Base-by-base conservation (phyloP, 2,888 invertebrate genomes). In the Desoria tigrina region DNA sequence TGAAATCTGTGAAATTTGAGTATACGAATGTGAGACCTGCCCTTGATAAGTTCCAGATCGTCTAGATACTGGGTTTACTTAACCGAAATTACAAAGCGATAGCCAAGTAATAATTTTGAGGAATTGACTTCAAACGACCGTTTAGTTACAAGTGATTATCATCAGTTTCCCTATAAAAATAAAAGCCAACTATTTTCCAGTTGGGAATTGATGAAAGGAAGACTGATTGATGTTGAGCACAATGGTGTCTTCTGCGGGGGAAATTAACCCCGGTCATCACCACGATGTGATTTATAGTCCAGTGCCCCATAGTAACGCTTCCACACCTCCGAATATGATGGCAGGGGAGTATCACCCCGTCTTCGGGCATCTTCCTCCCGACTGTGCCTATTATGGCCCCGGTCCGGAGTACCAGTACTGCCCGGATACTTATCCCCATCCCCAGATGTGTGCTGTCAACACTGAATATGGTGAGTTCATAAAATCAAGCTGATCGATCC, bases 401-500 rank as follows among this genome's bases (percentile, higher is more conserved):
- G 74, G 66, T 27, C 75, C 72, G 39, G 75, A 75, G 61, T 76
- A 74, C 54, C 72, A 69, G 58, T 76, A 71, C 69, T 73, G 74
- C 61, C 72, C 63, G 28, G 74, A 76, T 53, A 59, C 65, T 50
- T 76, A 75, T 66, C 74, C 70, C 28, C 45, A 45, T 45, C 45
- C 45, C 21, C 84, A 84, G 78, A 85, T 88, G 83, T 88, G 88
- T 82, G 85, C 87, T 73, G 84, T 89, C 80, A 88, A 88, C 78
- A 84, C 87, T 77, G 88, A 88, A 80, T 89, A 86, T 81, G 88
- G 89, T 89, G 81, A 85, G 87, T 45, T 45, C 65, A 28, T 39
- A n/a, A 18, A n/a, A n/a, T n/a, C n/a, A n/a, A n/a, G n/a, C n/a
- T n/a, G n/a, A n/a, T n/a, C n/a, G n/a, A n/a, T n/a, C n/a, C n/a